These are phyloP conservation scores for Patiria miniata DNA, from an alignment of 35 echinoderm and acorn worm genomes.

Conservation along the genomic window DNA sequence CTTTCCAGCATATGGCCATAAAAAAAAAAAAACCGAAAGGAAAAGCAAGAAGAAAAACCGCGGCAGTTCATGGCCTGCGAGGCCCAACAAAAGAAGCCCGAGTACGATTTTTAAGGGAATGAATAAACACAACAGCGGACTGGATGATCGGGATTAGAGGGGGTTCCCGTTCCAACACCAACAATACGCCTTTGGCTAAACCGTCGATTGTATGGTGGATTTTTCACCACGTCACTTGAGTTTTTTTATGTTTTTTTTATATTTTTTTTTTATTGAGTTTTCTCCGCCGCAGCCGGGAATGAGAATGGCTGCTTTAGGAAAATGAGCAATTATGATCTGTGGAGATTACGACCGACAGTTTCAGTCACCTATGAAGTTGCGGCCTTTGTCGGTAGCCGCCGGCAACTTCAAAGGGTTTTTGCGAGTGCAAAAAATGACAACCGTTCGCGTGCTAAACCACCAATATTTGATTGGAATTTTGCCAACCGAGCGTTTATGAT, in stretches of 20 bases:
- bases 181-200: slow-evolving; percentile 31
- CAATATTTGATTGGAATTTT: slow-evolving; percentile 23
- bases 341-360: background rate
- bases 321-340: slow-evolving; percentile 14
- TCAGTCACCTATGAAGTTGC: slow-evolving; percentile 1
- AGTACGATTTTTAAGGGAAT: slow-evolving; percentile 15
- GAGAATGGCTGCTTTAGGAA: background rate
- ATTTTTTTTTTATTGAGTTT: slow-evolving; percentile 20
- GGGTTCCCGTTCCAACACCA: background rate
- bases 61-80: slow-evolving; percentile 19
- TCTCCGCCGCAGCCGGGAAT: background rate
- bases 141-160: slow-evolving; percentile 9
- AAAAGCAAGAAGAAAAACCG: background rate
- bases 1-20: slow-evolving; percentile 28
- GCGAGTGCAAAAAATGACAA: slow-evolving; percentile 10
- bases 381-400: slow-evolving; percentile 14
- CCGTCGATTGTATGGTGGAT: background rate
- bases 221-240: background rate
- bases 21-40: slow-evolving; percentile 23
- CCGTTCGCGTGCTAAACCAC: background rate
- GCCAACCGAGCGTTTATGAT: background rate
- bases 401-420: slow-evolving; percentile 15
- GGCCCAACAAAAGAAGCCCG: background rate
- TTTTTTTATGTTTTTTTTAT: slow-evolving; percentile 19
- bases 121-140: slow-evolving; percentile 28